Evolutionary conservation across 2,888 invertebrate genomes (phyloP), one percentile per base, ranked within the genome.

Genomic region (Suillia variegata): DNA sequence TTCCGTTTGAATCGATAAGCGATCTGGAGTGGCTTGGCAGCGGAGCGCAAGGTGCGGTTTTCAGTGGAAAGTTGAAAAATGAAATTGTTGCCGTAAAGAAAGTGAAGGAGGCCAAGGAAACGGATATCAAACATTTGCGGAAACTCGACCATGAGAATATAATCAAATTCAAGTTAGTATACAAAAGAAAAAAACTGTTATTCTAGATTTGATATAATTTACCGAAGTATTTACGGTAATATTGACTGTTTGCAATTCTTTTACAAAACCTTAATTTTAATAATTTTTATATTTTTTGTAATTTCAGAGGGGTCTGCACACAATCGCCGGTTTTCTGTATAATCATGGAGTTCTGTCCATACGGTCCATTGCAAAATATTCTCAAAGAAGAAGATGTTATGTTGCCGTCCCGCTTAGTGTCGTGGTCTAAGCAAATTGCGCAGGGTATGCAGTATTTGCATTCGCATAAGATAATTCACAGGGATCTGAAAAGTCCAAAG

Each of bases 401-500:
- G 70, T 88, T 93, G 53, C 95, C 96, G n/a, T 85, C 87, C 54
- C 88, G 93, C 75, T 88, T 97, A 58, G 88, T 96, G 47, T 90
- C 91, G 63, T 99, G 98, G 97, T 90, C 95, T 38, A 93, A 92
- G 77, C 96, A 98, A 82, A 96, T 99, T 61, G 96, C 98, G 31
- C 87, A 88, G 61, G 99, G 98, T 57, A 98, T 99, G 98, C 88
- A 91, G 73, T 98, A 98, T 82, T 86, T 99, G 58, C 99, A 99
- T 82, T 87, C 88, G 47, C 93, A 96, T 79, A 96, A 96, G 84
- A 98, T 99, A 71, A 97, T 99, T 75, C 99, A 99, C 79, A 86
- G 99, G 64, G 99, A 99, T 85, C 87, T 99, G 65, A 99, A 99
- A 83, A 98, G 98, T 78, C 98, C 98, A 50, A 99, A 99, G 98